A percentile compares a stretch with the other conserved stretches of the same genome.
Evolutionary conservation across 1,140 invertebrate species (phyloP).

Genomic region (Linepithema humile): DNA sequence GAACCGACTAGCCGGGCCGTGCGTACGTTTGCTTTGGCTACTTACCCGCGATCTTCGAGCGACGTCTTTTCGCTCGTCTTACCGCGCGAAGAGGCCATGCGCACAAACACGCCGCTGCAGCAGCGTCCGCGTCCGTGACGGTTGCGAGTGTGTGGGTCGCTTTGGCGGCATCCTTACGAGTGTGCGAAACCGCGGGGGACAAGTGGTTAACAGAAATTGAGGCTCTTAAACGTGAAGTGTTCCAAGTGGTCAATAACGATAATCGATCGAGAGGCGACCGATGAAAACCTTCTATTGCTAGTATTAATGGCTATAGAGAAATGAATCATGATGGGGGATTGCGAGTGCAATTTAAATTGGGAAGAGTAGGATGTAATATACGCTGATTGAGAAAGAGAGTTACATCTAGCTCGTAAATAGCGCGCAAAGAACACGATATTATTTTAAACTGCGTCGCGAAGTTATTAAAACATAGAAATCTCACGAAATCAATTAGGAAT

Average conservation of each 20-base stretch:
- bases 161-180: slow-evolving; percentile 45
- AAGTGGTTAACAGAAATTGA: slow-evolving; percentile 54
- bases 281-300: background rate
- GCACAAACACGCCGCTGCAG: slow-evolving; percentile 35
- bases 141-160: slow-evolving; percentile 14
- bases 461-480: background rate
- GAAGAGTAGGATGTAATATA: background rate
- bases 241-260: slow-evolving; percentile 40
- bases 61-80: background rate
- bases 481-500: slow-evolving; percentile 15
- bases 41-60: slow-evolving; percentile 60
- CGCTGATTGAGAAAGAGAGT: background rate
- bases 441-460: no score
- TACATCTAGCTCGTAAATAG: background rate
- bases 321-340: background rate
- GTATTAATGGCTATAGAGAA: background rate
- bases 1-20: slow-evolving; percentile 21
- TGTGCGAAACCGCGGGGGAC: slow-evolving; percentile 39
- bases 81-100: slow-evolving; percentile 8
- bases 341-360: background rate
- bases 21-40: slow-evolving; percentile 69
- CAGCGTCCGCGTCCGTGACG: background rate
- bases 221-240: background rate
- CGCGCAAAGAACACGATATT: background rate
- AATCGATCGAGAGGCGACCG: slow-evolving; percentile 26